Percentiles rank a stretch among this genome's conserved stretches.
Conservation (phyloP, 2,888 invertebrate genomes). For the Oscheius sp. region DNA sequence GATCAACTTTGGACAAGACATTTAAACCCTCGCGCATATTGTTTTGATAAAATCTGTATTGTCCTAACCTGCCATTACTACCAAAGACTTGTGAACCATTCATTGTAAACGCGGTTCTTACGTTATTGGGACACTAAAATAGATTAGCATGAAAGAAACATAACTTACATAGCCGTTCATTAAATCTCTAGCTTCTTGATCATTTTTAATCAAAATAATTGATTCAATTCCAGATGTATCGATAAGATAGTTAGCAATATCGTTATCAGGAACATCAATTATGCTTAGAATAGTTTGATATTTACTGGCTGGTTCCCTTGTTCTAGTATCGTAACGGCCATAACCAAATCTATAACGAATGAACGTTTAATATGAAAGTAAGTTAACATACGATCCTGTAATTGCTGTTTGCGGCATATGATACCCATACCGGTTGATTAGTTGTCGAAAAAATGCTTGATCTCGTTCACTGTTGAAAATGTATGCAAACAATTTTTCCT, state of each 20-base stretch:
- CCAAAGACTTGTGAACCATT: slow-evolving; percentile 9
- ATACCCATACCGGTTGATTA: slow-evolving; percentile 1
- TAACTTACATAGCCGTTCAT: slow-evolving; percentile 50
- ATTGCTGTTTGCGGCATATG: slow-evolving; percentile 33
- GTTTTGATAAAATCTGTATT: slow-evolving; percentile 2
- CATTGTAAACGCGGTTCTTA: not conserved
- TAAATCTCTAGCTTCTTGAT: slow-evolving; percentile 52
- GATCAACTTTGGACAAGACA: not conserved
- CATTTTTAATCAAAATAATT: slow-evolving; percentile 51
- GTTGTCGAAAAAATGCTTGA: slow-evolving; percentile 20
- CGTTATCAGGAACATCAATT: not conserved
- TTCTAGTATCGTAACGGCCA: not conserved
- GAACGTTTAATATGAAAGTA: not conserved
- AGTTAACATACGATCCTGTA: slow-evolving; percentile 19
- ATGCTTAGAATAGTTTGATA: not conserved
- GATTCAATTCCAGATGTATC: slow-evolving; percentile 50
- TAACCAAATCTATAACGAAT: not conserved
- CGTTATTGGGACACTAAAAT: not conserved
- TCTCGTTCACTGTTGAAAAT: slow-evolving; percentile 36
- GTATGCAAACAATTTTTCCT: slow-evolving; percentile 10
- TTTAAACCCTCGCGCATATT: not conserved
- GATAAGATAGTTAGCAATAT: slow-evolving; percentile 46
- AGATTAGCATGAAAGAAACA: not conserved
- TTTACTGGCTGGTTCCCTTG: not conserved
- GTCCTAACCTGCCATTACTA: not conserved